A percentile compares a stretch with the other conserved stretches of the same genome.
phyloP scores from a whole-genome alignment of 2,113 vertebrate species.

The Sitta europaea region DNA sequence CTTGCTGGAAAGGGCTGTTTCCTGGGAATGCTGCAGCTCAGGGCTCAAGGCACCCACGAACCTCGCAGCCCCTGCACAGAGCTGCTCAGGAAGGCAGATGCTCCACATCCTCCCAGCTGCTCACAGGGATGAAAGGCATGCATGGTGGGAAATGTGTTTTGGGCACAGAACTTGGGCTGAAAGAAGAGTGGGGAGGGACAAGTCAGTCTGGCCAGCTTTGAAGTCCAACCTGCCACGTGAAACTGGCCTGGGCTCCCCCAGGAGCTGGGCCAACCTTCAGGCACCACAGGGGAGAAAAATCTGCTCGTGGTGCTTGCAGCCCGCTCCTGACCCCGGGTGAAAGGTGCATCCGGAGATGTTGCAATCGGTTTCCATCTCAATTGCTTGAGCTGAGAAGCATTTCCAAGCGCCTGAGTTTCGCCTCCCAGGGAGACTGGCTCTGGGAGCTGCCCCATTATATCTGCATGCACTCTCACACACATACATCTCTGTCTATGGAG shows the following conservation, averaged over 20 bases:
- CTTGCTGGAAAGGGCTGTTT: fast-evolving
- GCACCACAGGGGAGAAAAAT: background rate
- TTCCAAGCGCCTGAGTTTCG: background rate
- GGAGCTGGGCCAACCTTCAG: background rate
- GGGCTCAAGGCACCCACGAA: background rate
- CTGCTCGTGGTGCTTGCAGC: fast-evolving
- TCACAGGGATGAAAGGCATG: background rate
- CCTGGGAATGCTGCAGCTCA: background rate
- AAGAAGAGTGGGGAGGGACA: background rate
- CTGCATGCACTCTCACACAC: background rate
- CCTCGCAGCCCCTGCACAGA: background rate
- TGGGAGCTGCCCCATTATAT: background rate
- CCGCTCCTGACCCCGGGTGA: background rate
- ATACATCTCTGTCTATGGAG: background rate
- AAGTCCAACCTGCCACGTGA: fast-evolving
- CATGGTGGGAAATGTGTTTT: background rate
- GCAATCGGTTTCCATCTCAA: conserved; percentile 2
- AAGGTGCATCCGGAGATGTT: background rate
- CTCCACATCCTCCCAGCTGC: background rate
- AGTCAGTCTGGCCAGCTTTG: background rate
- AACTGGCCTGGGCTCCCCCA: background rate
- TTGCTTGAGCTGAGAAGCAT: background rate
- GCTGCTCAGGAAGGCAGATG: background rate
- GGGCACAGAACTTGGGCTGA: background rate
- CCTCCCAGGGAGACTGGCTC: conserved; percentile 4